Evolutionary conservation across 2,888 invertebrate genomes (phyloP), one percentile per base, ranked within the genome.

Genomic region (Mythimna lalbum): DNA sequence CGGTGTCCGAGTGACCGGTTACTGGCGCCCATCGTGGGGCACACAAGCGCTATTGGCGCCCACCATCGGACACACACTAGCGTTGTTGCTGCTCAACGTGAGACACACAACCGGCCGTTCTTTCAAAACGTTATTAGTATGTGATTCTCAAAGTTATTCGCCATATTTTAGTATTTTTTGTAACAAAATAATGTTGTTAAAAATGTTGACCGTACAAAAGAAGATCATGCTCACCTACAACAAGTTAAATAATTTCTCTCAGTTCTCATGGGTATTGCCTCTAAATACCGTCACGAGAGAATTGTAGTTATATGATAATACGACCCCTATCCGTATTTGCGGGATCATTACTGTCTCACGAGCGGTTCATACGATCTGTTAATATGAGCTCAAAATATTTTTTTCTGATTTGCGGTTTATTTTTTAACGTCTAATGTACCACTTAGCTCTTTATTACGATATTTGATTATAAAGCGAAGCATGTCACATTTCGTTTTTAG

Each of bases 11-110:
- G 85, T 84, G 86, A 63, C 80, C 85, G 88, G 81, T 73, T 82
- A 78, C 77, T 84, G 88, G 85, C 85, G 86, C 87, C 88, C 88
- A 80, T 76, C 88, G 90, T 86, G 87, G 86, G 78, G 87, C 83
- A 83, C 82, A 86, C 84, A 87, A 83, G 88, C 88, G 89, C 39
- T 75, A 33, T 33, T 62, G 62, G 47, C 49, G 62, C 49, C 62
- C 62, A 49, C 5, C 31, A 14, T 17, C 21, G 47, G 31, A 62
- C 49, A 49, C 47, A 62, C 61, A 49, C 62, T 31, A 49, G 49
- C 19, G 17, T n/a, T 56, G 33, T 33, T 84, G 88, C 86, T 85
- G 86, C 87, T 88, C 87, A 82, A 78, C 89, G 89, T 85, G 87
- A 84, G 77, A 87, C 82, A 85, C 82, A 75, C 75, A 56, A 72